Conservation (phyloP, 2,888 invertebrate species). For the Tyria jacobaeae region DNA sequence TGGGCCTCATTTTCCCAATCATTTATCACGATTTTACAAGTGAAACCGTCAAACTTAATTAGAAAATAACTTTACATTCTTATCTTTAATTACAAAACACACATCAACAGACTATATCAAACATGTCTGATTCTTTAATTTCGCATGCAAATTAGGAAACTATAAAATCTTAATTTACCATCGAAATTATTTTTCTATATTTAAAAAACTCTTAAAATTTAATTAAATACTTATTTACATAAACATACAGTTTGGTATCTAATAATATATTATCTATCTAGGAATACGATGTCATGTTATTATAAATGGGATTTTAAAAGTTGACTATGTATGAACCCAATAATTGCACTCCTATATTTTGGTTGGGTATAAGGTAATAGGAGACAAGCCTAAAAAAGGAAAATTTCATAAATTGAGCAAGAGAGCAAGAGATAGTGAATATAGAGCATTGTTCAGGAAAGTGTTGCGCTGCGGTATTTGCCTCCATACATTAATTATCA, state of each 20-base stretch:
- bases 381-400: no score
- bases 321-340: no score
- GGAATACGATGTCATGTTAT: no score
- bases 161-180: conserved; percentile 21
- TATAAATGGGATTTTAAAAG: no score
- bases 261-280: no score
- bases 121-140: conserved; percentile 13
- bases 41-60: conserved; percentile 14
- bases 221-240: conserved; percentile 23
- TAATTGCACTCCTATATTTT: no score
- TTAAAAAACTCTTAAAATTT: conserved; percentile 19
- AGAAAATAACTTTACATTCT: conserved; percentile 12
- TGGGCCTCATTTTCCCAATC: conserved; percentile 10
- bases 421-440: conserved; percentile 8
- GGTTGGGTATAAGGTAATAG: no score
- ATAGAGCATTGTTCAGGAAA: conserved; percentile 31
- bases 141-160: conserved; percentile 18
- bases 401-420: no score
- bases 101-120: conserved; percentile 11
- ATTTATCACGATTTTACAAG: not conserved
- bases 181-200: conserved; percentile 26
- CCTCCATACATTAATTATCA: conserved; percentile 52
- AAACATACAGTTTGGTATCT: conserved; percentile 8
- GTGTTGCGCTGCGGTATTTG: conserved; percentile 52
- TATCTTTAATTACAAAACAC: conserved; percentile 8